A percentile compares a stretch with the other conserved stretches of the same genome.
These are phyloP conservation scores for Stichodactyla helianthus DNA, from an alignment of 64 coral and sea anemone species.

Conservation along the genomic window DNA sequence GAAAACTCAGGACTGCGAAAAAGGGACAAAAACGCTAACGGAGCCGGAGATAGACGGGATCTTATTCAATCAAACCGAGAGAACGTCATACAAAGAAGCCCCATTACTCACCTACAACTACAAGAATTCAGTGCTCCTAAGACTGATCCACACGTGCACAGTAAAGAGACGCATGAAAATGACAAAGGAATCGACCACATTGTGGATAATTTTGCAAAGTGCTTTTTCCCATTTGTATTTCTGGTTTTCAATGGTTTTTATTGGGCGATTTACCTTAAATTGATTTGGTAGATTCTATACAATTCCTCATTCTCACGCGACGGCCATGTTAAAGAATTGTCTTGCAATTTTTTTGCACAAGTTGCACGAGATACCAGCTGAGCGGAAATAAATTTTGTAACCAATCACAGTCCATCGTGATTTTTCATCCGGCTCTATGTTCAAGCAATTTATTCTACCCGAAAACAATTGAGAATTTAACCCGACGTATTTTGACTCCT, in stretches of 20 bases:
- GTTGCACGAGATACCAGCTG: too few species aligned
- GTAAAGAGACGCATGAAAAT: neutral
- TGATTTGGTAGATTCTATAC: neutral
- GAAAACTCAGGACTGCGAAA: neutral
- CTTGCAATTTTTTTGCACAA: too few species aligned
- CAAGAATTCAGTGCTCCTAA: neutral
- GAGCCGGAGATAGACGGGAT: neutral
- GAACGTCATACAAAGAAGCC: neutral
- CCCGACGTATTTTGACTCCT: too few species aligned
- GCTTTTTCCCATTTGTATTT: conserved; percentile 22
- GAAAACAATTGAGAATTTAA: too few species aligned
- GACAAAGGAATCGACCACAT: neutral
- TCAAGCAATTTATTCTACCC: too few species aligned
- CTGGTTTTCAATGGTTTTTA: conserved; percentile 38
- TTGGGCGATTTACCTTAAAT: conserved; percentile 15
- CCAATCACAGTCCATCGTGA: too few species aligned
- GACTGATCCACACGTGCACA: neutral
- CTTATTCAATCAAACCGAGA: neutral
- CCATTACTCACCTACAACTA: neutral
- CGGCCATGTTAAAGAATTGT: too few species aligned
- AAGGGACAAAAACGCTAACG: neutral
- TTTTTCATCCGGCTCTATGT: too few species aligned
- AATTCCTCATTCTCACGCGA: neutral
- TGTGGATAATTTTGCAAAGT: neutral
- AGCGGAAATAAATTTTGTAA: too few species aligned